A percentile compares a stretch with the other conserved stretches of the same genome.
phyloP scores from a whole-genome alignment of 2,113 vertebrate genomes.

The Bos indicus region DNA sequence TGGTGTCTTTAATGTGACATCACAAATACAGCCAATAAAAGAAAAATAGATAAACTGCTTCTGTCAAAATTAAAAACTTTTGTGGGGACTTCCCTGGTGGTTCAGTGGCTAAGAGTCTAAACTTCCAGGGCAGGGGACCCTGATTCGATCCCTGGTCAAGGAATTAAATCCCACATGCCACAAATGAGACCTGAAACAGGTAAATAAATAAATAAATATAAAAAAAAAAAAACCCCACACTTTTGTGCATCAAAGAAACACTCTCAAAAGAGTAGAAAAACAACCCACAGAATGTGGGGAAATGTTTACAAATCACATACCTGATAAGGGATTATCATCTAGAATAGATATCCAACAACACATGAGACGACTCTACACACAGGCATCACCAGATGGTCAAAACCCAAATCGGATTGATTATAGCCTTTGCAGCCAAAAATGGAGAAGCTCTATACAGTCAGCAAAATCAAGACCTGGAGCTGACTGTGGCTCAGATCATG shows the following conservation, averaged over 20 bases:
- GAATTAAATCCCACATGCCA: neutral
- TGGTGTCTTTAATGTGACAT: neutral
- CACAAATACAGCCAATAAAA: neutral
- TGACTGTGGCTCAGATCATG: neutral
- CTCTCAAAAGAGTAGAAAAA: neutral
- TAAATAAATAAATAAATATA: neutral
- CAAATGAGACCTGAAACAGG: neutral
- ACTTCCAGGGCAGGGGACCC: neutral
- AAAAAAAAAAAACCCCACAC: neutral
- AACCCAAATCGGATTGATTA: neutral
- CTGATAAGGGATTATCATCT: neutral
- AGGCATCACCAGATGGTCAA: neutral
- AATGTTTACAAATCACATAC: neutral
- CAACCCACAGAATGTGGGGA: neutral
- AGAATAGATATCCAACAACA: neutral
- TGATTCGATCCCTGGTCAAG: neutral
- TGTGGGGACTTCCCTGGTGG: neutral
- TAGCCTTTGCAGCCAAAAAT: neutral
- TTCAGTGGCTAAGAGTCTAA: neutral
- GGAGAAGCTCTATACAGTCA: neutral
- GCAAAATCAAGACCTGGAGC: neutral
- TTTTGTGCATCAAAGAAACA: neutral
- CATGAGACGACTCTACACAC: neutral
- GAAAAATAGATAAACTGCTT: neutral
- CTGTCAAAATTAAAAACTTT: neutral